phyloP scores from a whole-genome alignment of 2,113 vertebrate genomes.

The Melanerpes formicivorus region DNA sequence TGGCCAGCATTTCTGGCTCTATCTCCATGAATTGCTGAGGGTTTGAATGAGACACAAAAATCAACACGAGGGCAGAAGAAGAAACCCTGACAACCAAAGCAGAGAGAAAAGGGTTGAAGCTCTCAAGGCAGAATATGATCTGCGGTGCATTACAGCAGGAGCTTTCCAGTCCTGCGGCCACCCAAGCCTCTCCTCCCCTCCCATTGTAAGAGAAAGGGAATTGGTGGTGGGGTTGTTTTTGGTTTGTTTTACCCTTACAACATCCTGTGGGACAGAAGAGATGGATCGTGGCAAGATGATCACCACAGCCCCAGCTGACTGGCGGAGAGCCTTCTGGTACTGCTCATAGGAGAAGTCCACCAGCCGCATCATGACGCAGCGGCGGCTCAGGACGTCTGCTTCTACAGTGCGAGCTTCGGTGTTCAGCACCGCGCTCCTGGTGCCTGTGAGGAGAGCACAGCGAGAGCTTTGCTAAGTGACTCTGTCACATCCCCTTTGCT shows the following conservation, averaged over 20 bases:
- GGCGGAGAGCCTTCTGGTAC: slow-evolving; percentile 94
- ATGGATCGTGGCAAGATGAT: slow-evolving; percentile 93
- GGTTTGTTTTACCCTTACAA: slow-evolving; percentile 82
- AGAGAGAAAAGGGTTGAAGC: not conserved
- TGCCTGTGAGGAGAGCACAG: slow-evolving; percentile 76
- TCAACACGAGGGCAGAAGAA: not conserved
- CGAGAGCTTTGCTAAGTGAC: fast-evolving
- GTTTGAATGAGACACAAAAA: slow-evolving; percentile 7
- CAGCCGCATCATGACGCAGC: slow-evolving; percentile 95
- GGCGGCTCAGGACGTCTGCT: slow-evolving; percentile 94
- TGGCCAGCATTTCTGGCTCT: slow-evolving; percentile 95
- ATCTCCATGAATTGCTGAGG: slow-evolving; percentile 96
- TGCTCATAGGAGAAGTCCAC: slow-evolving; percentile 93
- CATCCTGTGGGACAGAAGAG: slow-evolving; percentile 93
- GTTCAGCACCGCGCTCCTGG: slow-evolving; percentile 93
- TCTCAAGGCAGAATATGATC: not conserved
- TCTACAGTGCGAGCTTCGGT: slow-evolving; percentile 94
- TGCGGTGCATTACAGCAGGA: not conserved
- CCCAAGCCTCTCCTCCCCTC: not conserved
- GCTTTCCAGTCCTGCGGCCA: not conserved
- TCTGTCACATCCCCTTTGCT: not conserved
- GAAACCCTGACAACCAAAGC: not conserved
- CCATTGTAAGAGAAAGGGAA: not conserved
- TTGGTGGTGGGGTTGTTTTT: too few relatives aligned
- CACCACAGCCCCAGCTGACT: slow-evolving; percentile 94